A percentile compares a stretch with the other conserved stretches of the same genome.
Evolutionary conservation across 2,888 invertebrate genomes (phyloP).

Genomic region (Dasysyrphus tricinctus): DNA sequence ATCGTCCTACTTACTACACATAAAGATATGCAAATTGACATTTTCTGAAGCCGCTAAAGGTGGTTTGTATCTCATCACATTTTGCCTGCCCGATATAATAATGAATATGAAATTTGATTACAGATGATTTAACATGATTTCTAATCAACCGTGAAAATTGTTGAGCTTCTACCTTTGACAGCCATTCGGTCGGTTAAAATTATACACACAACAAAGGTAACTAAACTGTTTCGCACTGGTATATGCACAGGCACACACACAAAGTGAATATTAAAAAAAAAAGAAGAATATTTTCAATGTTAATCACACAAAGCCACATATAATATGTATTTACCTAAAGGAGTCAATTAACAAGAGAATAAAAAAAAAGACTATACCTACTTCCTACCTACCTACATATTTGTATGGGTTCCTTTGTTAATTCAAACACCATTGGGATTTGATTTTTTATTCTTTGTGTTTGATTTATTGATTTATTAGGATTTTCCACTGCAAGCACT

Average conservation of each 20-base stretch:
- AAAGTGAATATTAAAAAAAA: not conserved
- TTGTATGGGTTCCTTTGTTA: not conserved
- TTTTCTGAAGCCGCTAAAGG: slow-evolving; percentile 14
- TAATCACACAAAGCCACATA: not conserved
- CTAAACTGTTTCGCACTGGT: slow-evolving; percentile 17
- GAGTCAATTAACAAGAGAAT: not conserved
- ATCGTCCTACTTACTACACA: not conserved
- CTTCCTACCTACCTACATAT: not conserved
- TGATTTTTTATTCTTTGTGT: not conserved
- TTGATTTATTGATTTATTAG: not conserved
- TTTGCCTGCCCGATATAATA: slow-evolving; percentile 50
- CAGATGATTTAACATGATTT: slow-evolving; percentile 68
- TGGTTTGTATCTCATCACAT: not conserved
- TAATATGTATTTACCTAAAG: too few relatives aligned
- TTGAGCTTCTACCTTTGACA: slow-evolving; percentile 71
- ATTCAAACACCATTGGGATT: not conserved
- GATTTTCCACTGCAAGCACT: not conserved
- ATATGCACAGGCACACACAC: not conserved
- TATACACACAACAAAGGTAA: slow-evolving; percentile 20
- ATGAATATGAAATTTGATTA: slow-evolving; percentile 64
- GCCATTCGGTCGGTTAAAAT: not conserved
- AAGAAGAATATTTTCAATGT: not conserved
- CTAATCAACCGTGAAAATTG: slow-evolving; percentile 72
- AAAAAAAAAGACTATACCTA: not conserved
- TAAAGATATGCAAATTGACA: slow-evolving; percentile 60